These are phyloP conservation scores for Trissolcus brochymenae DNA, from an alignment of 2,888 invertebrate genomes.

Conservation along the genomic window DNA sequence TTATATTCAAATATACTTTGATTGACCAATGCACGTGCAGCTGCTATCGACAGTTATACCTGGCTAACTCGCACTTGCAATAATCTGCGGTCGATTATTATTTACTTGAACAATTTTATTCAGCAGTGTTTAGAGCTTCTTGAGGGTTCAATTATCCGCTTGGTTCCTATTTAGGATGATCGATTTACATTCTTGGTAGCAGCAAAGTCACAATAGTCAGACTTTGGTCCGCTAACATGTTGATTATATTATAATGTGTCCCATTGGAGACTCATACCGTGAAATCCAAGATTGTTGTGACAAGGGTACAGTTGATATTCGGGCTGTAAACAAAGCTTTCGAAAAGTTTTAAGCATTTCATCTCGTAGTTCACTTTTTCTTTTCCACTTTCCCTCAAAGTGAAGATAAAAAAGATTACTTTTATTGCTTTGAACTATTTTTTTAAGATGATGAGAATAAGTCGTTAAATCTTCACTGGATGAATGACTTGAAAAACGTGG, in stretches of 20 bases:
- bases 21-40: constrained; percentile 36
- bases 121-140: constrained; percentile 26
- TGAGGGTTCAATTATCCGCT: constrained; percentile 1
- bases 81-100: constrained; percentile 39
- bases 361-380: too few relatives aligned
- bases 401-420: too few relatives aligned
- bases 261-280: background rate
- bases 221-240: constrained; percentile 18
- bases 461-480: too few relatives aligned
- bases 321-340: too few relatives aligned
- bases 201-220: constrained; percentile 5
- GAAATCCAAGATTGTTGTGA: constrained; percentile 18
- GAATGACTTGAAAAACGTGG: too few relatives aligned
- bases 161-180: background rate
- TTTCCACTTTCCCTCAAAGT: too few relatives aligned
- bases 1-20: constrained; percentile 22
- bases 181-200: too few relatives aligned
- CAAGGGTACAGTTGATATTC: background rate
- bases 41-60: constrained; percentile 30
- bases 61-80: constrained; percentile 38
- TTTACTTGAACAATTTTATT: constrained; percentile 51
- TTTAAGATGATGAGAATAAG: too few relatives aligned
- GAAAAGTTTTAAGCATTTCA: too few relatives aligned
- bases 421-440: too few relatives aligned
- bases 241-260: constrained; percentile 6